These are phyloP conservation scores for Sebastes matsubarae DNA, from an alignment of 2,797 vertebrate genomes.

Conservation along the genomic window DNA sequence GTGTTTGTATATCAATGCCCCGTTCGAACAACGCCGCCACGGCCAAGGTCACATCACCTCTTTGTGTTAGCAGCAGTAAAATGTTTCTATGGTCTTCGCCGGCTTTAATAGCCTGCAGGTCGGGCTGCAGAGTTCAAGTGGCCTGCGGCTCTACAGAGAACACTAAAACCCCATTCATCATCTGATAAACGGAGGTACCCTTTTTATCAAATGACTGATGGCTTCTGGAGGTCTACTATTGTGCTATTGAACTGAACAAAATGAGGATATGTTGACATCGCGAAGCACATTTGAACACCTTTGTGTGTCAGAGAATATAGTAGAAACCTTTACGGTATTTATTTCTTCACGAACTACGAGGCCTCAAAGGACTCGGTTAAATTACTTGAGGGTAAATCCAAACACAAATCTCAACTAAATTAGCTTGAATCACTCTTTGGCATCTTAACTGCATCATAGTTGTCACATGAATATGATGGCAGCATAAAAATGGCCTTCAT, in stretches of 20 bases:
- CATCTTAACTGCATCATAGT: neutral
- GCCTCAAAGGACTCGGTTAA: neutral
- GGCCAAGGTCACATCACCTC: slow-evolving; percentile 41
- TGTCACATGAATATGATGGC: neutral
- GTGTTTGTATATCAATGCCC: neutral
- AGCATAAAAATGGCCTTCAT: neutral
- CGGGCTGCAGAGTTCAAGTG: slow-evolving; percentile 43
- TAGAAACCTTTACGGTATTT: neutral
- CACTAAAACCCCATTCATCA: slow-evolving; percentile 52
- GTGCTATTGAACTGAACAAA: neutral
- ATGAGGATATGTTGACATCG: neutral
- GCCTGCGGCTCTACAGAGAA: slow-evolving; percentile 23
- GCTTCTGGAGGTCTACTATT: slow-evolving; percentile 10
- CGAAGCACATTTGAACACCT: neutral
- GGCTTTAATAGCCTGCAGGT: slow-evolving; percentile 51
- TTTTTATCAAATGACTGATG: slow-evolving; percentile 39
- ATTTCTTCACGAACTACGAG: neutral
- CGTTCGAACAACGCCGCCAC: neutral
- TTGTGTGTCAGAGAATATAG: neutral
- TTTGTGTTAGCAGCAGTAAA: slow-evolving; percentile 32
- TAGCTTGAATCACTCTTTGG: neutral
- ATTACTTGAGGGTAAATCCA: neutral
- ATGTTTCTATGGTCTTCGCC: slow-evolving; percentile 15
- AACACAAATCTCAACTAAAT: slow-evolving; percentile 8
- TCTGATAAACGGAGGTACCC: slow-evolving; percentile 27